Evolutionary conservation across 2,797 vertebrate species (phyloP), one percentile per base, ranked within the genome.

Genomic region (Chloroceryle amazona): DNA sequence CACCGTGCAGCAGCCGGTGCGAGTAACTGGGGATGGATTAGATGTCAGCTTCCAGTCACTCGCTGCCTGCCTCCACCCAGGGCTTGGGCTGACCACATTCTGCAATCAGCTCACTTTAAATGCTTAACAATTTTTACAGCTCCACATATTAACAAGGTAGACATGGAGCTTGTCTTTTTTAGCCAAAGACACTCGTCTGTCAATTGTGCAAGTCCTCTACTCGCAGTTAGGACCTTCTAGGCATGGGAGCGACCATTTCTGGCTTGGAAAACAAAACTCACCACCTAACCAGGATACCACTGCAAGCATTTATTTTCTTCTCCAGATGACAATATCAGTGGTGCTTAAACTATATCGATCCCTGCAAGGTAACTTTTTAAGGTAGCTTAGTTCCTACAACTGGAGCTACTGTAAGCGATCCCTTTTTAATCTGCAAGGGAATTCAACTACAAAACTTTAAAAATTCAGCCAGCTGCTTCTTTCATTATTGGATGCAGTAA

Each of bases 401-500:
- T 31, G 44, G 33, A 83, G 49, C 54, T 75, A 49, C 23, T 28
- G 13, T 7, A 37, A 73, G 73, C 46, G 62, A 75, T 11, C 23
- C 39, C 52, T 78, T 70, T 89, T 88, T 55, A 44, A 63, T 57
- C 72, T 49, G 47, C n/a, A 25, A 61, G 26, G 28, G 9, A 66
- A 86, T 67, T 44, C 51, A 79, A 5, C 39, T 41, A 39, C 22
- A 62, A 19, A 19, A 21, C 49, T 73, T 67, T 1, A 18, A 62
- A 70, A 80, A 79, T 79, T 44, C 89, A 82, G 84, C 76, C 87
- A 91, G 75, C 73, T 89, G 80, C 82, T 95, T 68, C 93, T 90
- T 83, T 37, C 72, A 51, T 42, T 65, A 33, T 3, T 46, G 67
- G 81, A 72, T 0, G 3, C 54, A 51, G 12, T 11, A 37, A 72